These are phyloP conservation scores for Octodon degus DNA, from an alignment of 2,113 vertebrate species.

Conservation along the genomic window DNA sequence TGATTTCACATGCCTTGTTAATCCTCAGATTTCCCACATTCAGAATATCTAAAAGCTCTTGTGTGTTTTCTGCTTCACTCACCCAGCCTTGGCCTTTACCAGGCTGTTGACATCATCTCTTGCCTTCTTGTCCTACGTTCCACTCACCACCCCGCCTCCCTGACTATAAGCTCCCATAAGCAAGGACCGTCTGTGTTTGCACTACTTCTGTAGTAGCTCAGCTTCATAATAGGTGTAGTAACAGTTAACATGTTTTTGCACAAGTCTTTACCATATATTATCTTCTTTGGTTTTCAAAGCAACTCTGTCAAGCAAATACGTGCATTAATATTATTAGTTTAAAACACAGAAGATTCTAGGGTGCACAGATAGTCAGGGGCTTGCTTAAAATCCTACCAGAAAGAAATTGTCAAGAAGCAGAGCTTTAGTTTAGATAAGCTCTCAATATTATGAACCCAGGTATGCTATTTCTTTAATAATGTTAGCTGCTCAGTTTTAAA, in stretches of 20 bases:
- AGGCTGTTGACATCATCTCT: background rate
- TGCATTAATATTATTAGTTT: background rate
- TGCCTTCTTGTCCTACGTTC: background rate
- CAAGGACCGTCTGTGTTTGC: background rate
- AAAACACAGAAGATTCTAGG: background rate
- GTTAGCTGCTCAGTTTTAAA: background rate
- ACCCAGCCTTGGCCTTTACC: background rate
- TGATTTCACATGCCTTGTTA: background rate
- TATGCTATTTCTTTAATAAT: background rate
- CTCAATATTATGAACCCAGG: background rate
- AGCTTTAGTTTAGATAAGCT: background rate
- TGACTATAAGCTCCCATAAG: background rate
- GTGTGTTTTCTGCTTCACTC: background rate
- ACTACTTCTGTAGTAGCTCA: background rate
- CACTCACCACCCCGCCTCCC: too few relatives aligned
- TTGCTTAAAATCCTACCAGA: background rate
- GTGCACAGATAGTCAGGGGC: background rate
- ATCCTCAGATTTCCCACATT: background rate
- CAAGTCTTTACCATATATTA: background rate
- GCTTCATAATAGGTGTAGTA: background rate
- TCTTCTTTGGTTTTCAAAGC: background rate
- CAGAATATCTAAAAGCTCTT: background rate
- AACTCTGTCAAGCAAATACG: background rate
- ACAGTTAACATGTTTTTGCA: background rate
- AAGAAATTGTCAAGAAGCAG: background rate